Evolutionary conservation across 1,140 invertebrate genomes (phyloP).

Genomic region (Amyelois transitella): DNA sequence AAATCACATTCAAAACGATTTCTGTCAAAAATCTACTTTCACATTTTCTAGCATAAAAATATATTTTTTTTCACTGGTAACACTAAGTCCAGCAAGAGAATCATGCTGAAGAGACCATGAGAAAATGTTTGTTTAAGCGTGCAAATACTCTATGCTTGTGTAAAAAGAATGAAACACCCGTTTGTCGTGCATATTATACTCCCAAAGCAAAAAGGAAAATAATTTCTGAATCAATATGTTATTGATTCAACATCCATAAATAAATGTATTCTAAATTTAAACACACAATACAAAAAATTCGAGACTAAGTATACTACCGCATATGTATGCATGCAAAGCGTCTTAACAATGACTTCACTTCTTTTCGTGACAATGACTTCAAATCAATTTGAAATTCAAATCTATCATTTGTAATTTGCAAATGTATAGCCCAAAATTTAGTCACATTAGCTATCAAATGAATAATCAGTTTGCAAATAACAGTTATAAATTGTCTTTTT

Average conservation of each 20-base stretch:
- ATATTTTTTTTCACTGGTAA: slow-evolving; percentile 17
- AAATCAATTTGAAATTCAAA: slow-evolving; percentile 41
- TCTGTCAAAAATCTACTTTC: slow-evolving; percentile 5
- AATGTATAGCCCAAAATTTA: slow-evolving; percentile 9
- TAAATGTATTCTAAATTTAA: not conserved
- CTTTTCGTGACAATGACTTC: not conserved
- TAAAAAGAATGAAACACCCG: slow-evolving; percentile 7
- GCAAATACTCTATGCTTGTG: slow-evolving; percentile 38
- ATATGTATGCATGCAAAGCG: slow-evolving; percentile 28
- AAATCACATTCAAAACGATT: not conserved
- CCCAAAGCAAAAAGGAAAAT: slow-evolving; percentile 2
- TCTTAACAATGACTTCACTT: slow-evolving; percentile 22
- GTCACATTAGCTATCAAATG: slow-evolving; percentile 15
- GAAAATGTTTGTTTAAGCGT: slow-evolving; percentile 34
- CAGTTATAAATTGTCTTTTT: slow-evolving; percentile 50
- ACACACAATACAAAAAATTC: not conserved
- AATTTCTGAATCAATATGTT: slow-evolving; percentile 4
- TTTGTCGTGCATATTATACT: slow-evolving; percentile 13
- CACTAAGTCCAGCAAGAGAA: slow-evolving; percentile 38
- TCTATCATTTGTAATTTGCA: not conserved
- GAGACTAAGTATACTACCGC: slow-evolving; percentile 8
- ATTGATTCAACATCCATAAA: not conserved
- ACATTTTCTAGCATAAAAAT: slow-evolving; percentile 1
- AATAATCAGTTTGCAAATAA: slow-evolving; percentile 7
- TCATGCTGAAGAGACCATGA: slow-evolving; percentile 43